These are phyloP conservation scores for Lepas anatifera DNA, from an alignment of 2,888 invertebrate genomes.

Conservation along the genomic window DNA sequence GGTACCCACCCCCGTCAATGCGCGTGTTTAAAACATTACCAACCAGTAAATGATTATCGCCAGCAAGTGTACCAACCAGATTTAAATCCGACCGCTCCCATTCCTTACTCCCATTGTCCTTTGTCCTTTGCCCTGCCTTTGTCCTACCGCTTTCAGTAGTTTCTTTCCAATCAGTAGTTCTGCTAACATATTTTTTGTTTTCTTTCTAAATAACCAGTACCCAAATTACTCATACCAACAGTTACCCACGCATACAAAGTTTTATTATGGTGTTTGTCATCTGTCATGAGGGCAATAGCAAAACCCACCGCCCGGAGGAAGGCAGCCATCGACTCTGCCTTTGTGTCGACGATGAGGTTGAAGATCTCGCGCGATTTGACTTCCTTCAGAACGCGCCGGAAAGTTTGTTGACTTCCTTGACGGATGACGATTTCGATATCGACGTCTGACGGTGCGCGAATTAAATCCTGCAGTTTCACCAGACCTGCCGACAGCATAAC, in stretches of 20 bases:
- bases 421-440: constrained; percentile 55
- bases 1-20: too few relatives aligned
- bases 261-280: too few relatives aligned
- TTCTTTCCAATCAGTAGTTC: too few relatives aligned
- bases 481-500: constrained; percentile 42
- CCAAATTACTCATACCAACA: too few relatives aligned
- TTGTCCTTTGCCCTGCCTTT: too few relatives aligned
- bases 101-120: neutral
- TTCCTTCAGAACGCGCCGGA: constrained; percentile 60
- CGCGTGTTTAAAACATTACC: too few relatives aligned
- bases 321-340: constrained; percentile 56
- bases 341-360: constrained; percentile 77
- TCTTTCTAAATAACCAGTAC: too few relatives aligned
- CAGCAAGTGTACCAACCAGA: neutral
- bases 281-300: too few relatives aligned
- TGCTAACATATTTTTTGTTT: too few relatives aligned
- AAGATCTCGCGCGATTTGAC: constrained; percentile 74
- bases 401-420: constrained; percentile 53
- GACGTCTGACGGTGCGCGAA: constrained; percentile 46
- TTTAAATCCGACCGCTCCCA: neutral
- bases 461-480: constrained; percentile 55
- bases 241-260: too few relatives aligned
- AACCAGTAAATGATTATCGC: too few relatives aligned
- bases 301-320: constrained; percentile 82
- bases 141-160: too few relatives aligned